phyloP scores from a whole-genome alignment of 64 coral and sea anemone species.

The Pocillopora verrucosa region DNA sequence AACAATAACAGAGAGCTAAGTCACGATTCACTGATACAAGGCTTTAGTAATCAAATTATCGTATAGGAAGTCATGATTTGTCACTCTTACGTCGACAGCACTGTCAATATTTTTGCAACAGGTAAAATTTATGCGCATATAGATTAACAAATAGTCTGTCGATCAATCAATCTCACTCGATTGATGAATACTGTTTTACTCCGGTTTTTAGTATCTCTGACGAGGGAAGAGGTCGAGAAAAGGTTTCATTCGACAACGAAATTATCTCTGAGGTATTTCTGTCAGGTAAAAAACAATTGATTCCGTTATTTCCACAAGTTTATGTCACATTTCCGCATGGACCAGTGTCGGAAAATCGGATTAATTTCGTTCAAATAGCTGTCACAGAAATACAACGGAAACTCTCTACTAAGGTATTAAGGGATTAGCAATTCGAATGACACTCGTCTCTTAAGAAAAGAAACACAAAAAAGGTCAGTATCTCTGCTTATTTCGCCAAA shows the following conservation, averaged over 20 bases:
- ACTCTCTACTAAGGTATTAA: neutral
- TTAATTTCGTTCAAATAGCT: neutral
- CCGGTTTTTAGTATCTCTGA: neutral
- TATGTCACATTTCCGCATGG: neutral
- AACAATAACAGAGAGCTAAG: neutral
- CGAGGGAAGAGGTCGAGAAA: neutral
- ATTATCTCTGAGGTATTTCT: neutral
- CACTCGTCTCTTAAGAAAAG: too few species aligned
- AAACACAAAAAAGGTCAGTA: too few species aligned
- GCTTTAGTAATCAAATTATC: conserved; percentile 1
- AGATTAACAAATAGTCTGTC: neutral
- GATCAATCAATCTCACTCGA: neutral
- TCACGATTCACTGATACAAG: neutral
- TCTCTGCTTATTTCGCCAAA: too few species aligned
- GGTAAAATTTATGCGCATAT: conserved; percentile 18
- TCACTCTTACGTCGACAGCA: neutral
- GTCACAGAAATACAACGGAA: neutral
- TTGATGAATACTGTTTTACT: neutral
- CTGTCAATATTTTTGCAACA: conserved; percentile 16
- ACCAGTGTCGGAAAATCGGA: neutral
- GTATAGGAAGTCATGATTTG: conserved; percentile 11
- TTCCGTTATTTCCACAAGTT: neutral
- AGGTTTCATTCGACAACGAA: neutral
- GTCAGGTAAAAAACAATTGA: neutral
- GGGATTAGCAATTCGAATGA: neutral